Base-by-base conservation (phyloP, 2,888 invertebrate species). In the Lissonota sp. region DNA sequence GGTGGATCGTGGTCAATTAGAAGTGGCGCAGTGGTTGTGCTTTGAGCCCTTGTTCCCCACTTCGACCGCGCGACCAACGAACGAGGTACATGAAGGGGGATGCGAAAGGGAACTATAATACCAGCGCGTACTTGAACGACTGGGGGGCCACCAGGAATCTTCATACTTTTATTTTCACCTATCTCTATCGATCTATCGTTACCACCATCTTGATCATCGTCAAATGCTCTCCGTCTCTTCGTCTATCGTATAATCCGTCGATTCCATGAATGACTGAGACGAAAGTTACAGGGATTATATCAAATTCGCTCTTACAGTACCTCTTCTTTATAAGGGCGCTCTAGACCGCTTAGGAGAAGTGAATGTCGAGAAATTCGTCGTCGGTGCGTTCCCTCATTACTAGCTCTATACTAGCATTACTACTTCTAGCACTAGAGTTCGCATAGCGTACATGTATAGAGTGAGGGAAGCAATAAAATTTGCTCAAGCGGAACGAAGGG, bases 1-100 rank as follows among this genome's bases (percentile, higher is more conserved):
- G 88, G 62, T 86, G 88, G 86, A 89, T 91, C 91, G 91, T 91
- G 91, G 89, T 91, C 91, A 91, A 91, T 91, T 91, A 91, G 89
- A 90, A 86, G 87, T 86, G 86, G 83, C 82, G 84, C 64, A 75
- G 70, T 72, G 73, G 77, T 73, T 77, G 79, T 79, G 62, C 76
- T 46, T 73, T 58, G 82, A 63, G 40, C 67, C 69, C 76, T 44
- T 44, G 3, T 37, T 44, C 44, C 39, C 26, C 16, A 6, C 7
- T 16, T 37, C 51, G 4, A 8, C n/a, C 16, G 37, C 44, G 8
- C 60, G 53, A 60, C 26, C 75, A 60, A 58, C 58, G 39, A 53
- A 58, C 16, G n/a, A 67, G n/a, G 53, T 46, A 76, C 70, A 53
- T 46, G 67, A 57, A 66, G 37, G 58, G 12, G 42, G 58, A 49